Conservation (phyloP, 2,113 vertebrate genomes). For the Myiagra hebetior region DNA sequence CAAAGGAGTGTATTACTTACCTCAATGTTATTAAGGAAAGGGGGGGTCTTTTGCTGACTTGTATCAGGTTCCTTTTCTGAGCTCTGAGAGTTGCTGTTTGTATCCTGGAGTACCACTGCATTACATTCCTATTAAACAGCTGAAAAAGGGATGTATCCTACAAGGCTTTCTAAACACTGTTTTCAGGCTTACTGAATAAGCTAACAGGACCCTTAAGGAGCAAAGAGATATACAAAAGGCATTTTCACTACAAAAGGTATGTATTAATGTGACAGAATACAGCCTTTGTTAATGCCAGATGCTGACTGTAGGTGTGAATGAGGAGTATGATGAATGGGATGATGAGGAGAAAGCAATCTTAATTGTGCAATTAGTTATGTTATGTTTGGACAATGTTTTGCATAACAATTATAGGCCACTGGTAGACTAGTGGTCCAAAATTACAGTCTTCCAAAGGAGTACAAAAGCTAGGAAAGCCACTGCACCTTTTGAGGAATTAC, state of each 20-base stretch:
- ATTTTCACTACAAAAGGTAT: neutral
- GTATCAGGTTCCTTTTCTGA: neutral
- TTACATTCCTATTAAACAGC: neutral
- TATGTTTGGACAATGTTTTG: neutral
- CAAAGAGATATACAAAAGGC: neutral
- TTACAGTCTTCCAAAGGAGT: neutral
- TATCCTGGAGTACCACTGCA: neutral
- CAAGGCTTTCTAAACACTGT: neutral
- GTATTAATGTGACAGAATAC: neutral
- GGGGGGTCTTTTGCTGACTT: neutral
- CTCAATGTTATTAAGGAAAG: neutral
- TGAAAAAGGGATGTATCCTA: neutral
- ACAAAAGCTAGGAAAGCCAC: neutral
- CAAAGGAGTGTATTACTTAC: neutral
- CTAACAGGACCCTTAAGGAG: neutral
- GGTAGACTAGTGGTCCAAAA: neutral
- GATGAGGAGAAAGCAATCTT: neutral
- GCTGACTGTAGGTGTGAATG: neutral
- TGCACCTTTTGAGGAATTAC: neutral
- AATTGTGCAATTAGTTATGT: neutral
- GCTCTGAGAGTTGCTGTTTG: neutral
- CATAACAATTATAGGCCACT: neutral
- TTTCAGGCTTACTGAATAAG: neutral
- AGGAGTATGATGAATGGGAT: neutral
- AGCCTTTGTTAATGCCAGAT: neutral